Evolutionary conservation across 2,797 vertebrate genomes (phyloP).

Genomic region (Pterois miles): DNA sequence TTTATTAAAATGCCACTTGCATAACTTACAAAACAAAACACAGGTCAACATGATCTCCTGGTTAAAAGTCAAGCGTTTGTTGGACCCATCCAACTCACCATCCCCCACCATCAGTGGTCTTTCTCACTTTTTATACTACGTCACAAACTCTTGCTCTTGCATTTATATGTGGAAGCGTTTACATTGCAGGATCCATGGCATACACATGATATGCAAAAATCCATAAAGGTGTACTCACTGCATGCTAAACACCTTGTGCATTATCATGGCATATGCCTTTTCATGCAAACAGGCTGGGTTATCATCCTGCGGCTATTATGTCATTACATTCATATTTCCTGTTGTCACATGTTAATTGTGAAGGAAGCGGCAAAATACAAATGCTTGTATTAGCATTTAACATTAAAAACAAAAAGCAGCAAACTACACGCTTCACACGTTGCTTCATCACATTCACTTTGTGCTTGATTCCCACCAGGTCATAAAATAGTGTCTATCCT

Average conservation of each 20-base stretch:
- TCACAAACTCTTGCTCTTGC: too few relatives aligned
- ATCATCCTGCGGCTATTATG: background rate
- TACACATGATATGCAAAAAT: background rate
- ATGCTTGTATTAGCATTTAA: background rate
- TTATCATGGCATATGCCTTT: background rate
- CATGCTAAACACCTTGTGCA: background rate
- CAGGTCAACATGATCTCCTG: background rate
- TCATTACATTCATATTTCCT: slow-evolving; percentile 12
- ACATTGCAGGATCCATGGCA: background rate
- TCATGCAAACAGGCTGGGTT: background rate
- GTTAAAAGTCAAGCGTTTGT: too few relatives aligned
- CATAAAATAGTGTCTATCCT: background rate
- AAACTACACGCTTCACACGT: background rate
- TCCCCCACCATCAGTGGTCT: too few relatives aligned
- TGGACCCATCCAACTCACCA: too few relatives aligned
- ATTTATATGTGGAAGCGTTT: too few relatives aligned
- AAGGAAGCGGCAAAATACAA: background rate
- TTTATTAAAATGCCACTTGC: too few relatives aligned
- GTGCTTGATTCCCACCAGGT: background rate
- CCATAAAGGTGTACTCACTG: background rate
- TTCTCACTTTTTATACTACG: too few relatives aligned
- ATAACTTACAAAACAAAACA: too few relatives aligned
- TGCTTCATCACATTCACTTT: background rate
- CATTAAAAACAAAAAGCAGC: background rate
- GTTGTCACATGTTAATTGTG: background rate